Evolutionary conservation across 2,888 invertebrate genomes (phyloP), one percentile per base, ranked within the genome.

Genomic region (Cosmorhoe ocellata): DNA sequence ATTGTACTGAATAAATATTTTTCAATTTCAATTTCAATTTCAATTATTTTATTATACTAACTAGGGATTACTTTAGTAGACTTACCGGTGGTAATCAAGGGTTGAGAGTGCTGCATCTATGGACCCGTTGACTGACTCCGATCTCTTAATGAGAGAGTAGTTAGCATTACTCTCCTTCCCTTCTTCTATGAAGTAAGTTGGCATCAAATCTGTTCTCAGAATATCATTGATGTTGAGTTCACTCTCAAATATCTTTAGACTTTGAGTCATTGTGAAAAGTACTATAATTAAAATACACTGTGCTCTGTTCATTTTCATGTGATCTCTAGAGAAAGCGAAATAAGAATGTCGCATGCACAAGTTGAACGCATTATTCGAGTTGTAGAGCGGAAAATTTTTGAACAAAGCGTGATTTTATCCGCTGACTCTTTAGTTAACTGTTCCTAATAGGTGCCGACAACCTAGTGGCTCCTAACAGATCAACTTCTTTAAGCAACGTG

Each of bases 41-140:
- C n/a, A n/a, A n/a, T n/a, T n/a, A n/a, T n/a, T n/a, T n/a, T n/a
- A n/a, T n/a, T n/a, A n/a, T n/a, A n/a, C n/a, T n/a, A n/a, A n/a
- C n/a, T n/a, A n/a, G n/a, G n/a, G n/a, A n/a, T n/a, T n/a, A n/a
- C 10, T 11, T 11, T 13, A 13, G 13, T 24, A 36, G 6, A 3
- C 28, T 18, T 8, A 94, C 95, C 95, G 93, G 75, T 95, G 95
- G 82, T 90, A 95, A 48, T 88, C 89, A 87, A 95, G 92, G 4
- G 93, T 92, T 12, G 90, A 86, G 18, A 94, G 82, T 0, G 95
- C 95, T 30, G 91, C 91, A 59, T 88, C 83, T 31, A 94, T 92
- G 3, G 92, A 91, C 8, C 94, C 94, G 69, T 93, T 91, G 0
- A 75, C 66, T 24, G 67, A 80, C 52, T 76, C 76, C 52, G 53